Evolutionary conservation across 2,797 vertebrate species (phyloP).

Genomic region (Propithecus perrieri): DNA sequence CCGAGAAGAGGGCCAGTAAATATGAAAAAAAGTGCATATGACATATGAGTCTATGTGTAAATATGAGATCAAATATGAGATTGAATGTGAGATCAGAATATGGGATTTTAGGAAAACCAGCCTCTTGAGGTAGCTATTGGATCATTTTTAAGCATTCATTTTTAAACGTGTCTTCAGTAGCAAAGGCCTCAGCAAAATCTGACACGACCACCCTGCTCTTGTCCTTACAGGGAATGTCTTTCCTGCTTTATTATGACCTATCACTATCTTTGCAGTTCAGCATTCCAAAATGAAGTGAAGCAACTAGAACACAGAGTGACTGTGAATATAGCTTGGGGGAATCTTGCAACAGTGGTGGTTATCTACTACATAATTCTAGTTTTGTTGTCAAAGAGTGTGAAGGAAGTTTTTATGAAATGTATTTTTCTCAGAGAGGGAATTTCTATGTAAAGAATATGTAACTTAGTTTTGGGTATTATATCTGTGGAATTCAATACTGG

Average conservation of each 20-base stretch:
- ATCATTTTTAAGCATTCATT: conserved; percentile 2
- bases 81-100: not conserved
- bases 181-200: not conserved
- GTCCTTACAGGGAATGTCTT: not conserved
- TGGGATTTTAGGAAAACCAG: not conserved
- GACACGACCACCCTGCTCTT: not conserved
- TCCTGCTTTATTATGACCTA: not conserved
- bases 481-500: not conserved
- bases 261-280: not conserved
- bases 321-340: not conserved
- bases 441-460: not conserved
- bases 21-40: not conserved
- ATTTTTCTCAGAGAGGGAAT: not conserved
- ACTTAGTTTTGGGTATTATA: not conserved
- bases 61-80: not conserved
- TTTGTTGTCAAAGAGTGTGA: not conserved
- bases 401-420: not conserved
- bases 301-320: not conserved
- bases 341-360: not conserved
- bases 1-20: not conserved
- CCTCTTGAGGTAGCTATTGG: not conserved
- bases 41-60: not conserved
- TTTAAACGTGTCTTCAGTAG: not conserved
- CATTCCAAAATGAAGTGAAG: not conserved
- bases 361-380: not conserved